Conservation (phyloP, 2,113 vertebrate genomes). For the Antigone vipio region DNA sequence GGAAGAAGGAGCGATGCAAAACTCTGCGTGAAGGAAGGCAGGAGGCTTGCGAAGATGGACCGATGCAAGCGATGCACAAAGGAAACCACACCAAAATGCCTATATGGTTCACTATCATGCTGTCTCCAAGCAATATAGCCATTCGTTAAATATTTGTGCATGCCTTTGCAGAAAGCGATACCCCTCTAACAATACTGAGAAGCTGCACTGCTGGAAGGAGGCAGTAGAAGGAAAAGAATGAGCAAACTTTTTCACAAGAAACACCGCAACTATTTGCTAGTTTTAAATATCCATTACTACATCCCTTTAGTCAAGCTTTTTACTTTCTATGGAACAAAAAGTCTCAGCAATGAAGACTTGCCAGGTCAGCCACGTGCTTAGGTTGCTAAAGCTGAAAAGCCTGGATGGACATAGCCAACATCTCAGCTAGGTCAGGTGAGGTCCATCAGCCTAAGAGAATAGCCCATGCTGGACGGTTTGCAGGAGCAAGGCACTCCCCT, state of each 20-base stretch:
- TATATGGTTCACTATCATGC: fast-evolving
- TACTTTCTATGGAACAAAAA: neutral
- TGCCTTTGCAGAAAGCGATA: neutral
- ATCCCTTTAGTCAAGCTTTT: neutral
- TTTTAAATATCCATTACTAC: neutral
- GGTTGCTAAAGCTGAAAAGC: neutral
- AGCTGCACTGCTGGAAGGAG: neutral
- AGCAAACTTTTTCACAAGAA: neutral
- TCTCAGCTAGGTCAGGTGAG: neutral
- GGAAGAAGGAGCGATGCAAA: neutral
- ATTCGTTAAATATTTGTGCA: neutral
- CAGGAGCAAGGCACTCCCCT: neutral
- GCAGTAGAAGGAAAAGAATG: neutral
- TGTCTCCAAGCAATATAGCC: neutral
- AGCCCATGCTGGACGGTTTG: neutral
- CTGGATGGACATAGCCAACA: neutral
- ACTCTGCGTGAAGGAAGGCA: neutral
- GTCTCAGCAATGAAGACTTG: neutral
- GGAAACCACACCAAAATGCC: neutral
- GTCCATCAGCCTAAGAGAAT: neutral
- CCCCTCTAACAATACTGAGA: neutral
- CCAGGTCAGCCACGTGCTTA: neutral
- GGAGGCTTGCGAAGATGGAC: neutral
- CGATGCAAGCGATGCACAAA: fast-evolving
- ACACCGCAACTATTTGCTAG: neutral